phyloP scores from a whole-genome alignment of 2,888 invertebrate species.

The Melieria omissa region DNA sequence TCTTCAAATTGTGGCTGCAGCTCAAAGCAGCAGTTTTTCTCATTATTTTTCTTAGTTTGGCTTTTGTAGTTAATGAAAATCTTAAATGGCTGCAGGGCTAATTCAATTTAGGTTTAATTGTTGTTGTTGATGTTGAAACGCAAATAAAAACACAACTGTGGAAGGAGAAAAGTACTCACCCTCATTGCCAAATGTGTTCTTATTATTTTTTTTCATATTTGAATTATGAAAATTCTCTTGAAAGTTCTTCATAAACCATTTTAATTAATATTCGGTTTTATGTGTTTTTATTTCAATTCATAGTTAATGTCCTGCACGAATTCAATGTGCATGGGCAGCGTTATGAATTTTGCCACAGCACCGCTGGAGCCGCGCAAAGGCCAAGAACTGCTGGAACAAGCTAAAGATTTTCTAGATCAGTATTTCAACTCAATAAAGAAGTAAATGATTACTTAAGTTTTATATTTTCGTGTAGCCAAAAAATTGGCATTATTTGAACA shows the following conservation, averaged over 20 bases:
- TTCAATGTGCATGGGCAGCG: conserved; percentile 81
- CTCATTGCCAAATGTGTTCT: too few relatives aligned
- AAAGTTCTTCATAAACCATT: neutral
- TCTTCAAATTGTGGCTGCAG: too few relatives aligned
- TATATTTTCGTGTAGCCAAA: neutral
- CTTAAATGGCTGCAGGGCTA: too few relatives aligned
- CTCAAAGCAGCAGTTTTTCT: too few relatives aligned
- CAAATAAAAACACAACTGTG: neutral
- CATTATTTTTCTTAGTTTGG: too few relatives aligned
- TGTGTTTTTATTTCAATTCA: conserved; percentile 54
- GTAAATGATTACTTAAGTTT: conserved; percentile 67
- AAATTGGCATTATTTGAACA: neutral
- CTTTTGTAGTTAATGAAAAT: too few relatives aligned
- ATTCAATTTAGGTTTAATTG: too few relatives aligned
- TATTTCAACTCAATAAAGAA: conserved; percentile 92
- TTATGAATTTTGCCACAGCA: conserved; percentile 77
- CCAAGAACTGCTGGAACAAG: conserved; percentile 81
- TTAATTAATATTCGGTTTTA: conserved; percentile 13
- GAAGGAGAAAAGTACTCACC: neutral
- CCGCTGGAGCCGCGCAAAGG: conserved; percentile 74
- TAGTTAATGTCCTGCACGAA: conserved; percentile 76
- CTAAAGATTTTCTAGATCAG: conserved; percentile 91
- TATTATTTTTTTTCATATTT: too few relatives aligned
- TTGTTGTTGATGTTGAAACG: neutral
- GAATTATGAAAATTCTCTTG: neutral